Base-by-base conservation (phyloP, 2,113 vertebrate genomes). In the Mustela lutreola region DNA sequence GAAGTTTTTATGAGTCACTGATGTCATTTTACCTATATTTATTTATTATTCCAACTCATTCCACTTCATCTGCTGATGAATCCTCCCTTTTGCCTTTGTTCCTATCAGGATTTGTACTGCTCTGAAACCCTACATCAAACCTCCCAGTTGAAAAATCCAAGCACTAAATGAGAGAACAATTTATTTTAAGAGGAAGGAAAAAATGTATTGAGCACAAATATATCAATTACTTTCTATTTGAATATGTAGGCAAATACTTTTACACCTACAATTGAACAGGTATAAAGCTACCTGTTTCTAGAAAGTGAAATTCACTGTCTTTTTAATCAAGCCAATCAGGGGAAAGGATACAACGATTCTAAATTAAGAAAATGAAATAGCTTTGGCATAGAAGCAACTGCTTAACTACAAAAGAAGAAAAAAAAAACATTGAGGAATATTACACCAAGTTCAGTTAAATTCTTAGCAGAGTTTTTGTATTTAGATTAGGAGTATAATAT, bases 201-300 rank as follows among this genome's bases (percentile, higher is more conserved):
- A 65, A 24, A 31, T 26, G 65, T 14, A 79, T 15, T 78, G n/a
- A 89, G 14, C 18, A 78, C 33, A 97, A 39, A 82, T 67, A 18
- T 19, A 73, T 8, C 24, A 53, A 87, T 65, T 4, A 53, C 2
- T 75, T 88, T 70, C 19, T 26, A 73, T 31, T 85, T 67, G 58
- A 91, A 78, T 71, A 90, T 67, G 92, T 60, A 95, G 87, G 42
- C 28, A 84, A 81, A 85, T 82, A 63, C 60, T 96, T 91, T 93
- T 48, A 28, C 4, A 89, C 3, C 6, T 87, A 58, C 76, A 90
- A 39, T 73, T 84, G 71, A 78, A 84, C 4, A 36, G 63, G 71
- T 50, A 12, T 45, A 18, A 83, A 45, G 21, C 39, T 26, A 36
- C 3, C 18, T 83, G 0, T 75, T 87, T 22, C 42, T 24, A 60